phyloP scores from a whole-genome alignment of 2,888 invertebrate genomes.

The Ceratothoa steindachneri region DNA sequence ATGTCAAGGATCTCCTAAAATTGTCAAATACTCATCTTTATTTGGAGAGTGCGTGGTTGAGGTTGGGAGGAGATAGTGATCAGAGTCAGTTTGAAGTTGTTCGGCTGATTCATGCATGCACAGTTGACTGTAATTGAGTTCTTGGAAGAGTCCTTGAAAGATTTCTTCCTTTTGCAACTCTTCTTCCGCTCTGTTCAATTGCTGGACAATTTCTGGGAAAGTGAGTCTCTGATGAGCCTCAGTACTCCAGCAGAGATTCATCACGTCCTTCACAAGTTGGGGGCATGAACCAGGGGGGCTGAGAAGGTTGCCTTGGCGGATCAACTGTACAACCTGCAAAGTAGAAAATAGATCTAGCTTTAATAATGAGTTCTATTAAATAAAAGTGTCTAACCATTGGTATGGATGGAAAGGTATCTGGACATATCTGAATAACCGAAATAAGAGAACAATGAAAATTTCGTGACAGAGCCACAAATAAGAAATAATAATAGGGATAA shows the following conservation, averaged over 20 bases:
- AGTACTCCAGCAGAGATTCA: conserved; percentile 75
- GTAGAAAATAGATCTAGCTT: conserved; percentile 4
- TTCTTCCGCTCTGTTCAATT: conserved; percentile 11
- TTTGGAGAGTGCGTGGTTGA: neutral
- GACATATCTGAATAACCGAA: no score
- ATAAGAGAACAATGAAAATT: neutral
- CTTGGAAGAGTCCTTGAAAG: neutral
- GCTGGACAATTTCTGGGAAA: conserved; percentile 65
- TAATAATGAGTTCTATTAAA: no score
- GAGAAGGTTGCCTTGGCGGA: conserved; percentile 72
- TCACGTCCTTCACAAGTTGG: conserved; percentile 66
- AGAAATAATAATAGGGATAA: neutral
- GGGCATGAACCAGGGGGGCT: conserved; percentile 76
- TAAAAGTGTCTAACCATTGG: no score
- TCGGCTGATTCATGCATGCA: conserved; percentile 28
- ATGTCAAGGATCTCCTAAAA: conserved; percentile 2
- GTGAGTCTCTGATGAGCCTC: conserved; percentile 72
- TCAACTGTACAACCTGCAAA: conserved; percentile 66
- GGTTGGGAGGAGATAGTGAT: conserved; percentile 28
- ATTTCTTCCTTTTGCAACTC: neutral
- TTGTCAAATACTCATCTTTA: conserved; percentile 32
- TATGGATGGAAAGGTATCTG: no score
- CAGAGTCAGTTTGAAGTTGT: conserved; percentile 16
- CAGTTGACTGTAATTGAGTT: conserved; percentile 32
- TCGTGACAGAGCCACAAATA: neutral